These are phyloP conservation scores for Nematopogon swammerdamellus DNA, from an alignment of 2,888 invertebrate species.

Conservation along the genomic window DNA sequence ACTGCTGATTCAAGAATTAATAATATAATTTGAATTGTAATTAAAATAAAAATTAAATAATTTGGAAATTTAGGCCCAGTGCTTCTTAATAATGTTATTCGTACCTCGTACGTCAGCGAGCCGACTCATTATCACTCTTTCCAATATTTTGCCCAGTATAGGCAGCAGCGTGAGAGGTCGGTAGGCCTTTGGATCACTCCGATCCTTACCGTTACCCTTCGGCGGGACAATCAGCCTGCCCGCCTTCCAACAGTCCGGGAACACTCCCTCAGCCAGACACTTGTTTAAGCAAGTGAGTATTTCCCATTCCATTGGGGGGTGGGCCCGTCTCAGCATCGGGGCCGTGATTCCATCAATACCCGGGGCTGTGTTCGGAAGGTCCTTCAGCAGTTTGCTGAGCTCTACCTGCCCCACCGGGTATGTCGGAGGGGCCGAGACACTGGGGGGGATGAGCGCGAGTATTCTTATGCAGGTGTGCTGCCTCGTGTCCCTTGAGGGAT, in stretches of 20 bases:
- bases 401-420: background rate
- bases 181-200: background rate
- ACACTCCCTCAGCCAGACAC: background rate
- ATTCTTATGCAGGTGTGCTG: constrained; percentile 1
- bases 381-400: background rate
- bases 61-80: no score
- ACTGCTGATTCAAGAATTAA: no score
- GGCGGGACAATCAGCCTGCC: constrained; percentile 1
- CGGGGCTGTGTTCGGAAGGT: background rate
- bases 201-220: constrained; percentile 1
- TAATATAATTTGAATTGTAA: no score
- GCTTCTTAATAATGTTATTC: no score
- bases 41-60: no score
- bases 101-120: background rate
- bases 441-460: background rate
- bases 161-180: constrained; percentile 9
- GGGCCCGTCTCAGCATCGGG: no score
- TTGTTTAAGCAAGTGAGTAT: background rate
- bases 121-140: constrained; percentile 10
- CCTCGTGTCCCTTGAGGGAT: background rate
- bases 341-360: background rate
- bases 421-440: background rate
- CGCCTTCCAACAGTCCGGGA: background rate
- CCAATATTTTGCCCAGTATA: constrained; percentile 9
- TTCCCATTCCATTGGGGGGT: no score